These are phyloP conservation scores for Acleris laterana DNA, from an alignment of 2,888 invertebrate species.

Conservation along the genomic window DNA sequence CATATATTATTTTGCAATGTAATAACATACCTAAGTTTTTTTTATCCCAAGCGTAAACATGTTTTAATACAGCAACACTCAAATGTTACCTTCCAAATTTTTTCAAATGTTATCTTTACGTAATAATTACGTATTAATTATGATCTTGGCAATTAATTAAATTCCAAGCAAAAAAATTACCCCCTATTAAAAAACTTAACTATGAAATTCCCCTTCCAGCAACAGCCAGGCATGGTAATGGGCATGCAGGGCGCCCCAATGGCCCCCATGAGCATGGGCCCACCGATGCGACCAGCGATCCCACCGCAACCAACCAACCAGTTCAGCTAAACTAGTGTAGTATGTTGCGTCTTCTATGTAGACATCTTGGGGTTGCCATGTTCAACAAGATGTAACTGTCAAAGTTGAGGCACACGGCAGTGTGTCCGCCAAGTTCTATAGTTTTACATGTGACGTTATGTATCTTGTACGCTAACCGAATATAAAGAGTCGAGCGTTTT, in stretches of 20 bases:
- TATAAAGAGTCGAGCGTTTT: too few species aligned
- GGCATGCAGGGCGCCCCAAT: conserved; percentile 70
- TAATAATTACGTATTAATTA: too few species aligned
- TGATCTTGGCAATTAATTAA: too few species aligned
- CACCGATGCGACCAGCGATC: conserved; percentile 71
- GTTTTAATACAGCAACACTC: too few species aligned
- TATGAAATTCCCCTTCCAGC: conserved; percentile 53
- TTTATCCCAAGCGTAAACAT: too few species aligned
- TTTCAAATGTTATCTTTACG: too few species aligned
- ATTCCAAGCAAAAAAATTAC: too few species aligned
- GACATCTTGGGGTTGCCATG: conserved; percentile 14
- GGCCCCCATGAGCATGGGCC: conserved; percentile 70
- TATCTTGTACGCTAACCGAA: too few species aligned
- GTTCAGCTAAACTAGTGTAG: conserved; percentile 69
- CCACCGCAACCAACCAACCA: conserved; percentile 74
- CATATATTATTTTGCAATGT: not conserved
- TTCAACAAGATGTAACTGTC: conserved; percentile 2
- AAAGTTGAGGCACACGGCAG: not conserved
- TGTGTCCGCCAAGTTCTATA: not conserved
- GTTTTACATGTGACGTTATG: too few species aligned
- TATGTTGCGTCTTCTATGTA: conserved; percentile 37
- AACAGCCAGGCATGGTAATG: conserved; percentile 81
- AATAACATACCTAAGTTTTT: not conserved
- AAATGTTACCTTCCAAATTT: too few species aligned
- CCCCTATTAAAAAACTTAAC: not conserved